These are phyloP conservation scores for Drosophila simulans DNA, from an alignment of 1,140 invertebrate species.

Conservation along the genomic window DNA sequence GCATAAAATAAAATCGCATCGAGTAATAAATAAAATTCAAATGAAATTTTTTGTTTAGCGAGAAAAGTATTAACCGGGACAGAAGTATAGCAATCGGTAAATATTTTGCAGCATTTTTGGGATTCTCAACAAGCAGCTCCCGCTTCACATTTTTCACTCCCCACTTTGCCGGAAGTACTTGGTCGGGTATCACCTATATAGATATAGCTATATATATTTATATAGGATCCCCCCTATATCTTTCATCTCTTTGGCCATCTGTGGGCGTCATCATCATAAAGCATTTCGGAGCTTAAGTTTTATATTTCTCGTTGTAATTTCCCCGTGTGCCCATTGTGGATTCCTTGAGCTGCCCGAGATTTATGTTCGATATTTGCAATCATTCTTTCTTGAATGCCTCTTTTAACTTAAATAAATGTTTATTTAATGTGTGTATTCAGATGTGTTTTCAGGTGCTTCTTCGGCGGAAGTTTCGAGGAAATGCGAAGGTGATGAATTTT, in stretches of 20 bases:
- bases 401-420: slow-evolving; percentile 71
- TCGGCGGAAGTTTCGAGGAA: slow-evolving; percentile 54
- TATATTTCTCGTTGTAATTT: slow-evolving; percentile 53
- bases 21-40: slow-evolving; percentile 78
- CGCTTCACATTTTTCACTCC: background rate
- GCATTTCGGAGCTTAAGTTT: slow-evolving; percentile 71
- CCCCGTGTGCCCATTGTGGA: slow-evolving; percentile 39
- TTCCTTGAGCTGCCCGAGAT: slow-evolving; percentile 51
- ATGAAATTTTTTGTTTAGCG: slow-evolving; percentile 55
- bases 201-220: slow-evolving; percentile 1
- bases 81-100: slow-evolving; percentile 26
- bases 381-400: slow-evolving; percentile 55
- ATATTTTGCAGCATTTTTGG: slow-evolving; percentile 55
- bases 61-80: slow-evolving; percentile 25
- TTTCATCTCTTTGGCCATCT: slow-evolving; percentile 59
- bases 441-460: slow-evolving; percentile 63
- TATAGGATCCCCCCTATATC: slow-evolving; percentile 7
- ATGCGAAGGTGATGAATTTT: slow-evolving; percentile 12
- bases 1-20: slow-evolving; percentile 53
- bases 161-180: slow-evolving; percentile 61
- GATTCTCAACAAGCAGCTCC: slow-evolving; percentile 31
- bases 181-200: slow-evolving; percentile 63
- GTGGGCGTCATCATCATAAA: slow-evolving; percentile 74
- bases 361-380: slow-evolving; percentile 80
- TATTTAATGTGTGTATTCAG: slow-evolving; percentile 53